Evolutionary conservation across 2,797 vertebrate genomes (phyloP), one percentile per base, ranked within the genome.

Genomic region (Hipposideros larvatus): DNA sequence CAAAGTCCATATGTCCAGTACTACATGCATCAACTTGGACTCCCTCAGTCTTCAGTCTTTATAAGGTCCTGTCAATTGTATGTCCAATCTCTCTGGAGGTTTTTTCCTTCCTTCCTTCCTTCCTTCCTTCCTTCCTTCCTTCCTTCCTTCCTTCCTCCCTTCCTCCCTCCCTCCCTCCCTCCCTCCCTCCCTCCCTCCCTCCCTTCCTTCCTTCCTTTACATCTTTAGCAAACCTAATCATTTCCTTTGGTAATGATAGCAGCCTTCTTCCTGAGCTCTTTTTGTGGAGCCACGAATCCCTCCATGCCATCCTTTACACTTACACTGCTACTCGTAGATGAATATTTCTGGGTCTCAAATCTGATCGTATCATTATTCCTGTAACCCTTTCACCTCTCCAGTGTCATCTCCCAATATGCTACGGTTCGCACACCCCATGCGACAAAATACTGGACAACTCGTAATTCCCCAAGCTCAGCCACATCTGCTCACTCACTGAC

Each of bases 211-310:
- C 37, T 37, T 37, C 37, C 37, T 37, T 37, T 78, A 13, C 1
- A 34, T 78, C 34, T 95, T 90, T 26, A 79, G 46, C 53, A 93
- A n/a, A 21, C 21, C 66, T 70, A 41, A 91, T 89, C 46, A 70
- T 93, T 96, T 94, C 70, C 61, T 77, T 93, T 83, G 71, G 10
- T 93, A 80, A 78, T 68, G 83, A 46, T 11, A 51, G 59, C 79
- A 70, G 71, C 66, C 24, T 57, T 80, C 24, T 90, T 77, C 46
- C 79, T 65, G 51, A 87, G 37, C 53, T 71, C 43, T 19, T 19
- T 59, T 18, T 19, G 13, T 84, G 43, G 15, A 51, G 14, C 15
- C 15, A 18, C 4, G 63, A 14, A 6, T 0, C 10, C 22, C 37
- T 18, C 80, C 21, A 48, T 80, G 51, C 66, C 41, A 43, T 84